Evolutionary conservation across 2,797 vertebrate species (phyloP).

Genomic region (Xyrichtys novacula): DNA sequence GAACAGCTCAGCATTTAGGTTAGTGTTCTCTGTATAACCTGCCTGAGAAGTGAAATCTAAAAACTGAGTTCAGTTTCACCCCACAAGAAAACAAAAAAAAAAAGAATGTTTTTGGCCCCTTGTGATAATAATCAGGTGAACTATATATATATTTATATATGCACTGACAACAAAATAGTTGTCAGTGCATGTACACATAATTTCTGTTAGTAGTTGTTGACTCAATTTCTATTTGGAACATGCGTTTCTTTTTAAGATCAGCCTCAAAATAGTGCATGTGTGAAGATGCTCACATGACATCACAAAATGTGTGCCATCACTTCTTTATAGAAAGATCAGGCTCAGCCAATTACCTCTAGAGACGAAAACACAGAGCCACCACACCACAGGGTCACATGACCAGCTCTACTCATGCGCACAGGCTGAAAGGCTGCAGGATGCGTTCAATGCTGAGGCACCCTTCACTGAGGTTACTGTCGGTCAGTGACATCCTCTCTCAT

Average conservation of each 20-base stretch:
- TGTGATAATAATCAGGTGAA: neutral
- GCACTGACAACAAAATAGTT: neutral
- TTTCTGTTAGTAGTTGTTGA: neutral
- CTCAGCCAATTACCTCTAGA: constrained; percentile 69
- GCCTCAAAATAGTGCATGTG: constrained; percentile 8
- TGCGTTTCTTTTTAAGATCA: constrained; percentile 3
- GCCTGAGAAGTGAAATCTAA: neutral
- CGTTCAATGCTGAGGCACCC: constrained; percentile 41
- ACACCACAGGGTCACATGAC: constrained; percentile 73
- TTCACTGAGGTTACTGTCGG: constrained; percentile 58
- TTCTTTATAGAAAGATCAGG: constrained; percentile 59
- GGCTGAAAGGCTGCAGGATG: constrained; percentile 35
- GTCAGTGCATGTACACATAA: neutral
- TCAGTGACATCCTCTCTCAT: constrained; percentile 50
- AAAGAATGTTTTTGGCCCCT: neutral
- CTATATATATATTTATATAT: neutral
- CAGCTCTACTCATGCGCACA: constrained; percentile 38
- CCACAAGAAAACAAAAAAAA: neutral
- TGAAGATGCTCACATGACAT: constrained; percentile 20
- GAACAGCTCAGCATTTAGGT: neutral
- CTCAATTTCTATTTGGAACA: neutral
- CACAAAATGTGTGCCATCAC: constrained; percentile 24
- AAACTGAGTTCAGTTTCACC: neutral
- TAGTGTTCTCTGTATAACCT: neutral
- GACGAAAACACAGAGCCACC: constrained; percentile 46